Evolutionary conservation across 1,140 invertebrate genomes (phyloP), one percentile per base, ranked within the genome.

Genomic region (Bombus polaris): DNA sequence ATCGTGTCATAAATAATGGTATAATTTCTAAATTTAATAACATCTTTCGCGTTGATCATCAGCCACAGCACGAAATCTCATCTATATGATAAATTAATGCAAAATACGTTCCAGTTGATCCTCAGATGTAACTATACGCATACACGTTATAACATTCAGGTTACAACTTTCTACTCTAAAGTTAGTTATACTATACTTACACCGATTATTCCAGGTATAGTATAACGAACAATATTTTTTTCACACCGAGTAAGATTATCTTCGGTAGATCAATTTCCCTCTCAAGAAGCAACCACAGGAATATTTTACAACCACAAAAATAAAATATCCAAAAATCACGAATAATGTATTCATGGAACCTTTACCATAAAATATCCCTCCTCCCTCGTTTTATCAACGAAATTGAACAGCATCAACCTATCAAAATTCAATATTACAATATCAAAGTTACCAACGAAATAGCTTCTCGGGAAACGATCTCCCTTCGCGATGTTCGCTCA

Each of bases 341-440:
- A n/a, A 42, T 72, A 72, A 72, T 28, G 70, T 72, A 72, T 72
- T 72, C 70, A 72, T 72, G 28, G 28, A 72, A 72, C 25, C 25
- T n/a, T 28, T 28, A n/a, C 25, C 10, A 72, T 42, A 42, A 72
- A 42, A n/a, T 72, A 44, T n/a, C 15, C 39, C 4, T 28, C 12
- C 12, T 25, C 32, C 3, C 3, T 62, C 59, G 66, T 72, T 72
- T 72, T 72, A 72, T 72, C 70, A 42, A 47, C 71, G 28, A 44
- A 75, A 75, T 75, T 75, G 39, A 47, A 47, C 42, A 42, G 25
- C 71, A n/a, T 72, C 37, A 15, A 74, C 72, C 42, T 39, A 42
- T 47, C 72, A 75, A 53, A 75, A 75, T 75, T 75, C 73, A 53
- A 44, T 53, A 35, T 47, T 53, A 53, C 18, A 47, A 53, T 53